Evolutionary conservation across 2,797 vertebrate species (phyloP).

Genomic region (Cyclura pinguis): DNA sequence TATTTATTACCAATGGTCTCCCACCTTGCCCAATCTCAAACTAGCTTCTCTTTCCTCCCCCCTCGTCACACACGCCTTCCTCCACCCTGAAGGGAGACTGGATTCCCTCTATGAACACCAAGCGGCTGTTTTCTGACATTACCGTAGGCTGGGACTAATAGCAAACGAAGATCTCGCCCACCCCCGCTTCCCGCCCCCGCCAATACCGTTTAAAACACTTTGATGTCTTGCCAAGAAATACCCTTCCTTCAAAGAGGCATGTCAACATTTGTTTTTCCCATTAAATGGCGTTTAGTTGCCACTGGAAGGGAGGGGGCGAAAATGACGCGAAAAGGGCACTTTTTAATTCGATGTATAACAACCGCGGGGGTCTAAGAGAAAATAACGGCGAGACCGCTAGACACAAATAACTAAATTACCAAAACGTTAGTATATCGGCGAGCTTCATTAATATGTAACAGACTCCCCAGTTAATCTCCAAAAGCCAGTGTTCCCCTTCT

Average conservation of each 20-base stretch:
- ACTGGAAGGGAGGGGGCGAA: conserved; percentile 73
- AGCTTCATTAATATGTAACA: conserved; percentile 89
- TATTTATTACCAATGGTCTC: conserved; percentile 1
- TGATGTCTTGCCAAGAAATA: conserved; percentile 82
- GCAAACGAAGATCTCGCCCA: conserved; percentile 67
- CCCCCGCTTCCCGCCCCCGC: conserved; percentile 62
- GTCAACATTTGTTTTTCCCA: conserved; percentile 89
- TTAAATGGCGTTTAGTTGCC: conserved; percentile 85
- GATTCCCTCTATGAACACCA: conserved; percentile 39
- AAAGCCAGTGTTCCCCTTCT: conserved; percentile 86
- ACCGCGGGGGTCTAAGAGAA: conserved; percentile 86
- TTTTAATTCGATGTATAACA: conserved; percentile 87
- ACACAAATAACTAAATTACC: conserved; percentile 90
- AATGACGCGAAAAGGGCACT: conserved; percentile 83
- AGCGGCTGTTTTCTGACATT: conserved; percentile 57
- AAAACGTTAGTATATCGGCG: conserved; percentile 86
- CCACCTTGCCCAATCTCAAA: neutral
- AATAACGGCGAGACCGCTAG: conserved; percentile 83
- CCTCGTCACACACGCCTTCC: neutral
- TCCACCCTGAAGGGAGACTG: neutral
- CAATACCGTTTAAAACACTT: conserved; percentile 80
- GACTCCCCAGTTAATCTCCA: conserved; percentile 87
- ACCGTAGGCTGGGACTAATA: conserved; percentile 65
- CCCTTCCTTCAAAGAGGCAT: conserved; percentile 83
- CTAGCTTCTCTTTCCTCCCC: neutral